Evolutionary conservation across 2,888 invertebrate species (phyloP).

Genomic region (Trichacis sp.): DNA sequence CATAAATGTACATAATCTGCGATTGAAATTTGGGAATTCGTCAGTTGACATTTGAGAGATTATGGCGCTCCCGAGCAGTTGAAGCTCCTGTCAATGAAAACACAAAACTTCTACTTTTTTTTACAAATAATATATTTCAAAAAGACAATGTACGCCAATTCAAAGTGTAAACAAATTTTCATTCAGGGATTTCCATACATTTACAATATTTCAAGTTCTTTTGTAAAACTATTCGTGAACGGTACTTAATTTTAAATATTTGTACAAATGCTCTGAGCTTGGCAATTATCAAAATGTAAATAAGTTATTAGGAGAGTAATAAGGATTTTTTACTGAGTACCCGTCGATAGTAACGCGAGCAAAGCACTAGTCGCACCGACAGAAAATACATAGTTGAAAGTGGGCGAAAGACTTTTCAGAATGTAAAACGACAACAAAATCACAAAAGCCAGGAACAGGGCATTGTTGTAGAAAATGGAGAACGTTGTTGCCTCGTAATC

Average conservation of each 20-base stretch:
- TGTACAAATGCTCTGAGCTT: background rate
- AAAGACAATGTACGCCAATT: too few relatives aligned
- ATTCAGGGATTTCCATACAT: too few relatives aligned
- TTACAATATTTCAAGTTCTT: too few relatives aligned
- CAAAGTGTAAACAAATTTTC: too few relatives aligned
- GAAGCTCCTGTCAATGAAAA: too few relatives aligned
- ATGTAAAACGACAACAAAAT: conserved; percentile 95
- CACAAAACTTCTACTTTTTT: too few relatives aligned
- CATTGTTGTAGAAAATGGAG: conserved; percentile 99
- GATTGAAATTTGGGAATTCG: too few relatives aligned
- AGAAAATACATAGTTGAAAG: conserved; percentile 94
- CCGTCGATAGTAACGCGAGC: conserved; percentile 95
- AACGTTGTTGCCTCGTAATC: conserved; percentile 99
- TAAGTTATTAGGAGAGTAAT: background rate
- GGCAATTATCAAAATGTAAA: background rate
- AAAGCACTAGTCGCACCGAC: conserved; percentile 90
- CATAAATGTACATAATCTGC: too few relatives aligned
- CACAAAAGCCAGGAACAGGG: conserved; percentile 92
- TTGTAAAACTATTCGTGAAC: background rate
- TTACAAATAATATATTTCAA: too few relatives aligned
- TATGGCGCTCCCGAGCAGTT: too few relatives aligned
- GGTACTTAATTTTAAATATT: background rate
- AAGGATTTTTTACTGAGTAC: conserved; percentile 75
- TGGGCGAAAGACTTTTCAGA: conserved; percentile 88
- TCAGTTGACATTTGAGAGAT: too few relatives aligned